Evolutionary conservation across 2,888 invertebrate species (phyloP).

Genomic region (Archaeoteleia sp.): DNA sequence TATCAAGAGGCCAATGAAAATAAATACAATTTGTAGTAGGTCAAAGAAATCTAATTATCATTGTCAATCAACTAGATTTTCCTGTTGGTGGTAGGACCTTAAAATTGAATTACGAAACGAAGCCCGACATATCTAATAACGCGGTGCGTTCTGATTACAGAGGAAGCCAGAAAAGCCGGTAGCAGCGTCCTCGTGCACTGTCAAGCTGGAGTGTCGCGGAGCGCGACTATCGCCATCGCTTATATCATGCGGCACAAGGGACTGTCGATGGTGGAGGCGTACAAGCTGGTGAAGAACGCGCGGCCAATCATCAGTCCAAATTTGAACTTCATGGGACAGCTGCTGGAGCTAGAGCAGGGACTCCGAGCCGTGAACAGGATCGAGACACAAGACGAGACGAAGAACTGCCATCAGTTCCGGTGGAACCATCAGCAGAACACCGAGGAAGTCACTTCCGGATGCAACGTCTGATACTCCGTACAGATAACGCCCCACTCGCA

Average conservation of each 20-base stretch:
- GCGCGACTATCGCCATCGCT: slow-evolving; percentile 95
- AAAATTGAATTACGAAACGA: slow-evolving; percentile 44
- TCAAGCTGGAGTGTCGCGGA: slow-evolving; percentile 95
- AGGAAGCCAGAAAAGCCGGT: slow-evolving; percentile 82
- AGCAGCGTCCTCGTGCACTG: slow-evolving; percentile 92
- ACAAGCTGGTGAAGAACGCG: slow-evolving; percentile 88
- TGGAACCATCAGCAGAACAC: slow-evolving; percentile 77
- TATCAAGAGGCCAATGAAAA: no score
- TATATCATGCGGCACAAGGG: slow-evolving; percentile 93
- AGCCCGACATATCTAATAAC: slow-evolving; percentile 33
- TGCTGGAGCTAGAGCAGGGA: slow-evolving; percentile 86
- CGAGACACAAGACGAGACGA: slow-evolving; percentile 70
- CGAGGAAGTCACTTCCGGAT: slow-evolving; percentile 77
- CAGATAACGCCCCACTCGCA: slow-evolving; percentile 48
- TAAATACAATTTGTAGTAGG: no score
- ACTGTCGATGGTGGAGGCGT: slow-evolving; percentile 90
- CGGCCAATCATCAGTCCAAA: slow-evolving; percentile 96
- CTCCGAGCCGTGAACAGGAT: slow-evolving; percentile 54
- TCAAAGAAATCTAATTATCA: no score
- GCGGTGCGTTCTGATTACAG: slow-evolving; percentile 75
- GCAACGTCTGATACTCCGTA: slow-evolving; percentile 75
- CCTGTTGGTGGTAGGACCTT: no score
- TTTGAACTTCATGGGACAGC: slow-evolving; percentile 94
- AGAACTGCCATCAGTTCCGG: slow-evolving; percentile 75
- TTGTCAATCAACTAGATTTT: no score